These are phyloP conservation scores for Prionailurus bengalensis DNA, from an alignment of 2,113 vertebrate genomes.

Conservation along the genomic window DNA sequence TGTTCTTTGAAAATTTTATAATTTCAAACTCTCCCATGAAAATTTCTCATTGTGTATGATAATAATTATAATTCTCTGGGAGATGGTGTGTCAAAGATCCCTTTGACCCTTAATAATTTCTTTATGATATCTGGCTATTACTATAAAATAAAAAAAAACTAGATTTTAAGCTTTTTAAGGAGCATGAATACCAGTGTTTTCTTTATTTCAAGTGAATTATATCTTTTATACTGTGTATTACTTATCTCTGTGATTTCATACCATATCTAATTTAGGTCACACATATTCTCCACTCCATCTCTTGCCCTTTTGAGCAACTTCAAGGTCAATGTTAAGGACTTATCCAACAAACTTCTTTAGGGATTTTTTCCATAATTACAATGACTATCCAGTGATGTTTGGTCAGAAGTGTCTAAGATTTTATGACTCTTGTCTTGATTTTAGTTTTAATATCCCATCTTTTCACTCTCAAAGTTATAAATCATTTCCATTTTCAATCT, in stretches of 20 bases:
- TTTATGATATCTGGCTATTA: not conserved
- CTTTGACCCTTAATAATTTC: not conserved
- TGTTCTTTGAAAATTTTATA: not conserved
- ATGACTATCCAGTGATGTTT: not conserved
- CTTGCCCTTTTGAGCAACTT: not conserved
- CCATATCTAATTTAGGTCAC: no score
- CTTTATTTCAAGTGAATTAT: not conserved
- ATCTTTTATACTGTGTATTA: not conserved
- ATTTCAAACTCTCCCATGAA: not conserved
- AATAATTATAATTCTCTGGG: not conserved
- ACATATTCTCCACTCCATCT: not conserved
- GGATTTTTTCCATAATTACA: no score
- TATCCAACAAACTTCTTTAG: not conserved
- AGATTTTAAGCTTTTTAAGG: not conserved
- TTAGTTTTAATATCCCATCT: not conserved
- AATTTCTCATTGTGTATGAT: not conserved
- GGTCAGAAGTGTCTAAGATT: not conserved
- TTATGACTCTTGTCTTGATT: not conserved
- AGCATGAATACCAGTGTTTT: not conserved
- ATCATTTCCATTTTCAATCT: not conserved
- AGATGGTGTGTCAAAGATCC: not conserved
- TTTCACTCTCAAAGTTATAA: not conserved
- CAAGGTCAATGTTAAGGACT: not conserved
- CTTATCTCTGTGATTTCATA: not conserved
- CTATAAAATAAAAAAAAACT: not conserved